A percentile compares a stretch with the other conserved stretches of the same genome.
Conservation (phyloP, 2,113 vertebrate species). For the Sceloporus tristichus region DNA sequence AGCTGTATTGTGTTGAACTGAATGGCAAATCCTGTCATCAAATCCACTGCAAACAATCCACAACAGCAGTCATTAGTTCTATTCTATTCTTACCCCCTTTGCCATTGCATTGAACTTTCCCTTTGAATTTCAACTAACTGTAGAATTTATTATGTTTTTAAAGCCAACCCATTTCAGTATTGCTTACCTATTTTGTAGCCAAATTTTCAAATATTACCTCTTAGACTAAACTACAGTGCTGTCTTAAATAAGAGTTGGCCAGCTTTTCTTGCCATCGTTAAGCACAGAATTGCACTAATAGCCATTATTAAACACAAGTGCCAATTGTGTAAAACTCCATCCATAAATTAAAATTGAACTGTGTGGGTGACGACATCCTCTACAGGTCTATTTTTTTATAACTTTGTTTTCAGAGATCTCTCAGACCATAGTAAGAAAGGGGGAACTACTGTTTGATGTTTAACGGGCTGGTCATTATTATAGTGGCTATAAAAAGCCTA, state of each 20-base stretch:
- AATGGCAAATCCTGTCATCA: neutral
- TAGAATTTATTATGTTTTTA: conserved; percentile 1
- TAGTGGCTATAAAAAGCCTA: conserved; percentile 62
- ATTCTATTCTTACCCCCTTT: neutral
- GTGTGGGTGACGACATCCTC: conserved; percentile 49
- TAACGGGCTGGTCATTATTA: conserved; percentile 66
- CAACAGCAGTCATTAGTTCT: neutral
- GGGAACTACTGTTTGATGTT: conserved; percentile 65
- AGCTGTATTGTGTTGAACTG: neutral
- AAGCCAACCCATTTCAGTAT: conserved; percentile 16
- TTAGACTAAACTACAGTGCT: rapidly evolving
- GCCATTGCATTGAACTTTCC: neutral
- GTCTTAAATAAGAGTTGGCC: neutral
- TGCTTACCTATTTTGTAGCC: neutral
- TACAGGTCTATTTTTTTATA: conserved; percentile 49
- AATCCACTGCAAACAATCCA: neutral
- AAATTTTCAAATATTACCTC: neutral
- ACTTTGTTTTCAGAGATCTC: conserved; percentile 51
- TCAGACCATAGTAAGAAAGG: conserved; percentile 57
- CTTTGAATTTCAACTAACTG: neutral
- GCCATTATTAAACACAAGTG: conserved; percentile 21
- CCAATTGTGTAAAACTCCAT: conserved; percentile 47
- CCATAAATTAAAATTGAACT: conserved; percentile 16
- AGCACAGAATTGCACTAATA: neutral
- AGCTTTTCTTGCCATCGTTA: conserved; percentile 6